Evolutionary conservation across 2,113 vertebrate genomes (phyloP), one percentile per base, ranked within the genome.

Genomic region (Poeciliopsis turrubarensis): DNA sequence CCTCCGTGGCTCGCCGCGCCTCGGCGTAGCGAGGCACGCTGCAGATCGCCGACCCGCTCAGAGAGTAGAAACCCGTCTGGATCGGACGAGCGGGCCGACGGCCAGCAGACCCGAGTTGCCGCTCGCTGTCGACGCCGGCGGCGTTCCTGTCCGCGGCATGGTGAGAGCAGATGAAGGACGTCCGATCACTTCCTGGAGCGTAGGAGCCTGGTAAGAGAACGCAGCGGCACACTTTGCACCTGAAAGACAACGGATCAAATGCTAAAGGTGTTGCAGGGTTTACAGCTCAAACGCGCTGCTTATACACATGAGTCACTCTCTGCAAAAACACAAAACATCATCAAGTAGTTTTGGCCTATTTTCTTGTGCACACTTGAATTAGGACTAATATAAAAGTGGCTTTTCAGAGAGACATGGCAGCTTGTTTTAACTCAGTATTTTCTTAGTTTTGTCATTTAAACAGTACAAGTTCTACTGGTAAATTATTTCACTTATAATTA

Each of bases 171-270:
- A 96, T 91, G 8, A 97, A 94, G 30, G 94, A 95, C 67, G 94
- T 93, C 0, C 80, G 79, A 47, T 95, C 94, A 0, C 90, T 70
- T 7, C 95, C 95, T 0, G 79, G 89, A 54, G 70, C 92, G 87
- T 96, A 97, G 0, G 94, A 95, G 4, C 94, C 95, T 0, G 95
- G 94, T 19, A 97, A 88, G 34, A 97, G 91, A 0, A 93, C 95
- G 86, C 95, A 93, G 85, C 86, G 94, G 75, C 97, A 98, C 70
- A 95, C 90, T 77, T 85, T 95, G 88, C 96, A 97, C 84, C 97
- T 98, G 94, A 32, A 86, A 80, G 54, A 90, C 13, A 92, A 31
- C 26, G 12, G 9, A 77, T 7, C 44, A 12, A 15, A 54, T 15
- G 14, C 14, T 47, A 19, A 47, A 47, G 44, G 3, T 47, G 4